Conservation (phyloP, 2,797 vertebrate species). For the Labroides dimidiatus region DNA sequence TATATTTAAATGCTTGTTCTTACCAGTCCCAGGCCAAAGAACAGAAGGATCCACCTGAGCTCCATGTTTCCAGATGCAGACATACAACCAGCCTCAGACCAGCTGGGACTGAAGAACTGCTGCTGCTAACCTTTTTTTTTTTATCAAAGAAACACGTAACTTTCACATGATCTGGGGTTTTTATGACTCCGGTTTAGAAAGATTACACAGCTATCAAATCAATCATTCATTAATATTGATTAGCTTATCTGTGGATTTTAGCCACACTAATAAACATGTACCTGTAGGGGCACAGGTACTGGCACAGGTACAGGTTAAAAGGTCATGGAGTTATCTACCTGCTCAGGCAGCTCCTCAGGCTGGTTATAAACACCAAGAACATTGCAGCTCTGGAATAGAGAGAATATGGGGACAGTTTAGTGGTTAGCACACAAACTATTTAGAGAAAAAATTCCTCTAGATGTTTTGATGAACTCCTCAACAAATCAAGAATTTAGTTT, state of each 20-base stretch:
- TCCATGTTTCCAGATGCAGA: constrained; percentile 48
- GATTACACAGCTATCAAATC: constrained; percentile 3
- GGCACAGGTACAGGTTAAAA: neutral
- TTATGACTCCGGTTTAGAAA: constrained; percentile 18
- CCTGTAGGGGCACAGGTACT: neutral
- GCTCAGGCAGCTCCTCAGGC: neutral
- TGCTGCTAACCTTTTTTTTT: constrained; percentile 9
- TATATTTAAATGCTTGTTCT: constrained; percentile 9
- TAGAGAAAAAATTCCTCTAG: no score
- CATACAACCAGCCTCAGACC: neutral
- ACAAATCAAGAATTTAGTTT: no score
- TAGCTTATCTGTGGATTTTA: constrained; percentile 4
- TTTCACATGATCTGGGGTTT: constrained; percentile 2
- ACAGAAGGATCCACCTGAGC: constrained; percentile 35
- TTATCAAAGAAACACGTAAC: neutral
- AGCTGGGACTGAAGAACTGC: neutral
- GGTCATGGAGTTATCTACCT: neutral
- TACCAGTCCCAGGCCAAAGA: constrained; percentile 62
- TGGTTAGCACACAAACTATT: no score
- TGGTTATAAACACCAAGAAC: neutral
- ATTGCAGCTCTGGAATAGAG: neutral
- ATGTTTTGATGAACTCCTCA: no score
- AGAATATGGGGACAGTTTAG: neutral
- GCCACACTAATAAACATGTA: neutral
- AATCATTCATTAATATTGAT: constrained; percentile 26